Evolutionary conservation across 2,797 vertebrate species (phyloP).

Genomic region (Anabas testudineus): DNA sequence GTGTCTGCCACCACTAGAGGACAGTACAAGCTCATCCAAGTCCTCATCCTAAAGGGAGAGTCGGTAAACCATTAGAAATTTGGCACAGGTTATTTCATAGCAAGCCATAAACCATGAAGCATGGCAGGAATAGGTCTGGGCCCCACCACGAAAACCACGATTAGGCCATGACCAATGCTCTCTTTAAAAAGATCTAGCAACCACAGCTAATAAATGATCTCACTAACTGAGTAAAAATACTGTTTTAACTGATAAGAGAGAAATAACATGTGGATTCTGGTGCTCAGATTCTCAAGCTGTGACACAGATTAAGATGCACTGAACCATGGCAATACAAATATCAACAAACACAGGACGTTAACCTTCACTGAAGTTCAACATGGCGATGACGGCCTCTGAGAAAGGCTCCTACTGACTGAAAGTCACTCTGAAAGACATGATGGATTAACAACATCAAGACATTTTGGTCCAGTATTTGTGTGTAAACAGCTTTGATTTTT

Average conservation of each 20-base stretch:
- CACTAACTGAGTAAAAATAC: slow-evolving; percentile 1
- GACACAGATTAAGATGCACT: background rate
- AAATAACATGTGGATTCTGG: background rate
- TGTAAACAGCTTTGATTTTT: slow-evolving; percentile 27
- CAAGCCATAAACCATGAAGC: background rate
- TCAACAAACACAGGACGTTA: slow-evolving; percentile 5
- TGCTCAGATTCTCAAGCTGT: background rate
- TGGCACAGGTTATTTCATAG: slow-evolving; percentile 30
- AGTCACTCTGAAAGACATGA: slow-evolving; percentile 10
- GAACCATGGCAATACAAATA: background rate
- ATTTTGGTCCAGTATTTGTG: slow-evolving; percentile 44
- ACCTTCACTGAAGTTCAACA: background rate
- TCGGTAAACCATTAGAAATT: slow-evolving; percentile 16
- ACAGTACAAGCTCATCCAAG: slow-evolving; percentile 33
- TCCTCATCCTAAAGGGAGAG: background rate
- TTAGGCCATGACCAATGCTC: slow-evolving; percentile 1
- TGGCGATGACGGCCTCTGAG: background rate
- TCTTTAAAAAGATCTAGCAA: slow-evolving; percentile 9
- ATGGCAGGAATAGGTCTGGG: too few species aligned
- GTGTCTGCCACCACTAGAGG: slow-evolving; percentile 47
- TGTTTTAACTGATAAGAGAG: background rate
- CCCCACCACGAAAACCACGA: too few species aligned
- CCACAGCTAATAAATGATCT: background rate
- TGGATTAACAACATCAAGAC: slow-evolving; percentile 7
- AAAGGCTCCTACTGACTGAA: slow-evolving; percentile 1